phyloP scores from a whole-genome alignment of 2,113 vertebrate species.

The Callionymus lyra region DNA sequence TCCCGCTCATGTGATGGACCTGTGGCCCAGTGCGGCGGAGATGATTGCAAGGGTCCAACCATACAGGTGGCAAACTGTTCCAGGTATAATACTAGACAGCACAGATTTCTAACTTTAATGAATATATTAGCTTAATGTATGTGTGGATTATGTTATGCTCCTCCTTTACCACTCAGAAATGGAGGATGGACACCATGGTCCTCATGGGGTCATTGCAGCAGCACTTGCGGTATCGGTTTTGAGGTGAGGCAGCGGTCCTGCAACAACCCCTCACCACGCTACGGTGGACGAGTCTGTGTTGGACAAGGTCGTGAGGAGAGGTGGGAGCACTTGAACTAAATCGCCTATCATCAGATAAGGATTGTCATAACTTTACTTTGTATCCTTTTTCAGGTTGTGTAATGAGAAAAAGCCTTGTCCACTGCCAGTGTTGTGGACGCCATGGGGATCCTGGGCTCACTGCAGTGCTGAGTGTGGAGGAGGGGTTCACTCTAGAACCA shows the following conservation, averaged over 20 bases:
- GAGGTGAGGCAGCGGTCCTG: constrained; percentile 92
- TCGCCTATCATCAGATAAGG: background rate
- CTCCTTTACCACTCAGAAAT: constrained; percentile 62
- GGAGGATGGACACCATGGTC: constrained; percentile 97
- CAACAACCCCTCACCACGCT: constrained; percentile 86
- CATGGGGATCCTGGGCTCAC: constrained; percentile 86
- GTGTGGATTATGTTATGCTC: background rate
- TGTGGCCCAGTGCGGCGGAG: constrained; percentile 77
- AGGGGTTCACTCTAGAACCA: constrained; percentile 81
- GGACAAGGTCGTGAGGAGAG: constrained; percentile 91
- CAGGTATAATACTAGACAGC: constrained; percentile 63
- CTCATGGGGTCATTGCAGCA: constrained; percentile 89
- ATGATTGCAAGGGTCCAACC: constrained; percentile 74
- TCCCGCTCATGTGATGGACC: constrained; percentile 80
- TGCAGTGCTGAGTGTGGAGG: constrained; percentile 88
- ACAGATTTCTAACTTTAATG: background rate
- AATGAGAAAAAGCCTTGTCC: constrained; percentile 86
- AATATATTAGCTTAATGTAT: too few relatives aligned
- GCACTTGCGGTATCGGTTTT: constrained; percentile 90
- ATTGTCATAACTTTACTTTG: too few relatives aligned
- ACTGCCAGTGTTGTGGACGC: constrained; percentile 78
- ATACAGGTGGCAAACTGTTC: constrained; percentile 92
- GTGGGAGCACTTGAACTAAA: constrained; percentile 46
- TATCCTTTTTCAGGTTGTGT: constrained; percentile 74
- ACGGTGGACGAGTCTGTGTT: constrained; percentile 88